Evolutionary conservation across 2,113 vertebrate genomes (phyloP), one percentile per base, ranked within the genome.

Genomic region (Apteryx mantelli): DNA sequence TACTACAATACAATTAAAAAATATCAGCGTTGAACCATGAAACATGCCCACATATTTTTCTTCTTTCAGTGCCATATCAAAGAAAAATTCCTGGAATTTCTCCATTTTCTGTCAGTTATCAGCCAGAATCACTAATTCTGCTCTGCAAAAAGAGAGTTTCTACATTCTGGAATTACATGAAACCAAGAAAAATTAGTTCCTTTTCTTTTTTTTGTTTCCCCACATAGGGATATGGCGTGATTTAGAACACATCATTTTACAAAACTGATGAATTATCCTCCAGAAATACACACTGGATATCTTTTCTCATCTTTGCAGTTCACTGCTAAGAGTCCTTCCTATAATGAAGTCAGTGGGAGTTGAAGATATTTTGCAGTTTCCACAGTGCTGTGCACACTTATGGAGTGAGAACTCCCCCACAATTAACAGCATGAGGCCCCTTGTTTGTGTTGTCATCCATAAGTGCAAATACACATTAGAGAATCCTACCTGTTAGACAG

Each of bases 321-420:
- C 26, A 30, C 81, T 95, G 26, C 11, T 85, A 50, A 79, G 32
- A 38, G 48, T 71, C 22, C 19, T 73, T 91, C 20, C 50, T 21
- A 7, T 61, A 24, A 61, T 79, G 25, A 89, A 73, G 28, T 28
- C 48, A 34, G 50, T 28, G 7, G 22, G 60, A 38, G 36, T 38
- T 77, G 22, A 80, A 61, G 63, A 5, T 3, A 5, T 11, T 86
- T 26, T 12, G 28, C 25, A 63, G 9, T 77, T 88, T 66, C 50
- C 80, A 30, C 1, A 0, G 16, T 55, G 52, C 65, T 22, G 2
- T 14, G 38, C 15, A 21, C 42, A 8, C 24, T 46, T 18, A 9
- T 48, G 32, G 40, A 64, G 21, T 44, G 60, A 65, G 74, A 84
- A 44, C 42, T 79, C 38, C 17, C 11, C 32, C 17, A 7, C 25